These are phyloP conservation scores for Plebejus anna DNA, from an alignment of 2,888 invertebrate species.

Conservation along the genomic window DNA sequence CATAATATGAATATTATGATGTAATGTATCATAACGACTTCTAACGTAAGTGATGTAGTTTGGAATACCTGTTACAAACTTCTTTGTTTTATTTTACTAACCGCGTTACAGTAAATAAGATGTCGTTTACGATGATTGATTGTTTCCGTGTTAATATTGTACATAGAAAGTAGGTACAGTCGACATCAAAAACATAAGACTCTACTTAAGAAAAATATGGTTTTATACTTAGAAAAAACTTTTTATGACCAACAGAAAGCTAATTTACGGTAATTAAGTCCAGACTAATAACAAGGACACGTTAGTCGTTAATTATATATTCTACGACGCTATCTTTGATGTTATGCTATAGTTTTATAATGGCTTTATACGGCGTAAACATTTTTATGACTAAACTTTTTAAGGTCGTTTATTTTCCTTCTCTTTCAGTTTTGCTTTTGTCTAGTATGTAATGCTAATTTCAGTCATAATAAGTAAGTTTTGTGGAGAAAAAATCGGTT, in stretches of 20 bases:
- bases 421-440: neutral
- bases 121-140: conserved; percentile 25
- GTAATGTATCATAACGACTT: neutral
- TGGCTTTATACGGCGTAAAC: neutral
- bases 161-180: conserved; percentile 14
- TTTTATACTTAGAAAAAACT: neutral
- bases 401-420: neutral
- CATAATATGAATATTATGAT: too few relatives aligned
- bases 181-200: neutral
- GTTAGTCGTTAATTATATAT: conserved; percentile 3
- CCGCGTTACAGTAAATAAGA: neutral
- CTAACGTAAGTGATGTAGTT: neutral
- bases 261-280: neutral
- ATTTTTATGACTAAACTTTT: neutral
- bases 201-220: neutral
- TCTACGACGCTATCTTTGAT: neutral
- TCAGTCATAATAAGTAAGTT: neutral
- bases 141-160: conserved; percentile 24
- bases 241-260: neutral
- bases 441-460: neutral
- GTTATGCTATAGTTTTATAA: neutral
- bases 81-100: conserved; percentile 17
- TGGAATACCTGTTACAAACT: neutral
- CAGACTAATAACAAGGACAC: neutral
- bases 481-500: too few relatives aligned